phyloP scores from a whole-genome alignment of 2,888 invertebrate genomes.

The Macaria notata region DNA sequence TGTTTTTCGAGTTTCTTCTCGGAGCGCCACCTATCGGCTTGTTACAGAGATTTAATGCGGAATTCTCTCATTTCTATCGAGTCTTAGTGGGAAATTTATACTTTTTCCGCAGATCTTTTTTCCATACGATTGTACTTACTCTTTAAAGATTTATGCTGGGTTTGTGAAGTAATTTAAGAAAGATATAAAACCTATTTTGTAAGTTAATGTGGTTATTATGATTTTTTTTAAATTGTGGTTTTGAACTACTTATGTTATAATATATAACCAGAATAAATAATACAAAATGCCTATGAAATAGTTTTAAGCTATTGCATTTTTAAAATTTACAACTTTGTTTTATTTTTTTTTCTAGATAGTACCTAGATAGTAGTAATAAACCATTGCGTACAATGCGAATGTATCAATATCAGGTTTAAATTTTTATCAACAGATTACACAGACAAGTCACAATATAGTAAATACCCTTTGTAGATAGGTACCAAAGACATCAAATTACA shows the following conservation, averaged over 20 bases:
- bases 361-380: too few species aligned
- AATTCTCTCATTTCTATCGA: conserved; percentile 76
- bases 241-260: too few species aligned
- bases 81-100: conserved; percentile 72
- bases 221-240: too few species aligned
- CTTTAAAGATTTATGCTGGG: conserved; percentile 50
- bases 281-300: too few species aligned
- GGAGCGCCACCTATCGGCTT: conserved; percentile 71
- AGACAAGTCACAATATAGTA: conserved; percentile 1
- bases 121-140: conserved; percentile 67
- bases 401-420: too few species aligned
- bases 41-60: conserved; percentile 70
- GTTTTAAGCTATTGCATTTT: too few species aligned
- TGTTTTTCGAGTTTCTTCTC: conserved; percentile 61
- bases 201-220: background rate
- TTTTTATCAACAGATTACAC: too few species aligned
- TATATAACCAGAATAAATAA: too few species aligned
- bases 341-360: too few species aligned
- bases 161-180: conserved; percentile 37
- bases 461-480: too few species aligned
- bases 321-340: too few species aligned
- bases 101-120: conserved; percentile 64
- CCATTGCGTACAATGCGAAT: too few species aligned
- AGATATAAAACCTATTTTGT: background rate
- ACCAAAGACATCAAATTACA: conserved; percentile 13